These are phyloP conservation scores for Neoseiulus cucumeris DNA, from an alignment of 1,140 invertebrate genomes.

Conservation along the genomic window DNA sequence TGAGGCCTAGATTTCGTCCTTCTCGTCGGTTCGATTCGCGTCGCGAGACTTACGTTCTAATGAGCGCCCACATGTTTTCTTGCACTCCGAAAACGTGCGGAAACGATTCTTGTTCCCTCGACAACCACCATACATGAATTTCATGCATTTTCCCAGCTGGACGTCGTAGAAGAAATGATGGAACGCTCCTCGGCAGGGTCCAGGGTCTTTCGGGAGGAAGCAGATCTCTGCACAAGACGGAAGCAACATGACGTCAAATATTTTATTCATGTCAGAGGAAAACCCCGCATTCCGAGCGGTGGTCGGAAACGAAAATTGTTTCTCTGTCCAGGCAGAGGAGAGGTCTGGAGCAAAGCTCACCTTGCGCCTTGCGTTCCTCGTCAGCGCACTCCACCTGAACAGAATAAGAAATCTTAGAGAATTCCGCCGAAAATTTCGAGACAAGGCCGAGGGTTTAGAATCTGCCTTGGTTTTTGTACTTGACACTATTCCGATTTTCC, in stretches of 20 bases:
- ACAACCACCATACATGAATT: constrained; percentile 29
- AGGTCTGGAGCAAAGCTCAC: no score
- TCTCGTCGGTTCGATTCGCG: no score
- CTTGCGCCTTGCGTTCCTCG: not conserved
- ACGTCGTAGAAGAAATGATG: constrained; percentile 59
- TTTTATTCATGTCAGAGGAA: no score
- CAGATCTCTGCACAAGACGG: constrained; percentile 55
- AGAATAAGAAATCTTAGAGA: no score
- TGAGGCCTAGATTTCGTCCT: not conserved
- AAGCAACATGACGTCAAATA: no score
- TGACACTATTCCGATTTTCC: no score
- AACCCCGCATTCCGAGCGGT: no score
- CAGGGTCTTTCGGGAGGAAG: constrained; percentile 47
- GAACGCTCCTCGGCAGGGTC: constrained; percentile 63
- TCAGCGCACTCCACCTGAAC: not conserved
- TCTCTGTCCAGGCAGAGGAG: no score
- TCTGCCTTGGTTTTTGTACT: no score
- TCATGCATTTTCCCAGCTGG: constrained; percentile 31
- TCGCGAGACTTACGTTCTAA: constrained; percentile 18
- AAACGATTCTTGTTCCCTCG: constrained; percentile 17
- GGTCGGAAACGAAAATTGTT: no score
- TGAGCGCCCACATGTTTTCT: constrained; percentile 36
- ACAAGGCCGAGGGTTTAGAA: no score
- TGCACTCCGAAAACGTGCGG: constrained; percentile 37
- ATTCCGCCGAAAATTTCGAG: no score